Evolutionary conservation across 2,888 invertebrate species (phyloP).

Genomic region (Tetragnatha montana): DNA sequence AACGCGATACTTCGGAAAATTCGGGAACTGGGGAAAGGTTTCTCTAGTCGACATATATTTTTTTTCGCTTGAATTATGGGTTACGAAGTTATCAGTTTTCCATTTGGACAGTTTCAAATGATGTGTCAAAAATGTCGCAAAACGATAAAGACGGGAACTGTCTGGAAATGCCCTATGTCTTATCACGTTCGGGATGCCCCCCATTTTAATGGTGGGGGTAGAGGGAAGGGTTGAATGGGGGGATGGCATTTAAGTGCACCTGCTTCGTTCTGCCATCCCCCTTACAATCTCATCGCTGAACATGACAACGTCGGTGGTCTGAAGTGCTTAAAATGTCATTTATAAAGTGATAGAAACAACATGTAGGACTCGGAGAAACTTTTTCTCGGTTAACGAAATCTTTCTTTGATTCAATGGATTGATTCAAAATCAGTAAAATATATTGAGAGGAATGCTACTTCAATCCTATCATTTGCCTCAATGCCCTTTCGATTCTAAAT

Average conservation of each 20-base stretch:
- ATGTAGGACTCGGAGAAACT: not conserved
- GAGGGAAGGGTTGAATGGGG: not conserved
- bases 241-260: not conserved
- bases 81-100: slow-evolving; percentile 64
- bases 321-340: not conserved
- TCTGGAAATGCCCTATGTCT: slow-evolving; percentile 34
- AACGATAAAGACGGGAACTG: slow-evolving; percentile 52
- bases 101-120: slow-evolving; percentile 68
- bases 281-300: not conserved
- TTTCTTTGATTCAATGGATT: too few species aligned
- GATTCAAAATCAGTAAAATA: too few species aligned
- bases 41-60: not conserved
- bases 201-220: not conserved
- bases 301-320: not conserved
- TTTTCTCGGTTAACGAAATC: too few species aligned
- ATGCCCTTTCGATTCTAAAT: too few species aligned
- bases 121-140: slow-evolving; percentile 58
- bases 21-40: slow-evolving; percentile 6
- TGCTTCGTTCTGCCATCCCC: not conserved
- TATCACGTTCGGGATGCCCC: slow-evolving; percentile 30
- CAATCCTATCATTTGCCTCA: too few species aligned
- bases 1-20: slow-evolving; percentile 41
- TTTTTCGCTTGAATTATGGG: slow-evolving; percentile 59
- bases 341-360: not conserved
- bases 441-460: too few species aligned